Conservation (phyloP, 1,140 invertebrate genomes). For the Solen grandis region DNA sequence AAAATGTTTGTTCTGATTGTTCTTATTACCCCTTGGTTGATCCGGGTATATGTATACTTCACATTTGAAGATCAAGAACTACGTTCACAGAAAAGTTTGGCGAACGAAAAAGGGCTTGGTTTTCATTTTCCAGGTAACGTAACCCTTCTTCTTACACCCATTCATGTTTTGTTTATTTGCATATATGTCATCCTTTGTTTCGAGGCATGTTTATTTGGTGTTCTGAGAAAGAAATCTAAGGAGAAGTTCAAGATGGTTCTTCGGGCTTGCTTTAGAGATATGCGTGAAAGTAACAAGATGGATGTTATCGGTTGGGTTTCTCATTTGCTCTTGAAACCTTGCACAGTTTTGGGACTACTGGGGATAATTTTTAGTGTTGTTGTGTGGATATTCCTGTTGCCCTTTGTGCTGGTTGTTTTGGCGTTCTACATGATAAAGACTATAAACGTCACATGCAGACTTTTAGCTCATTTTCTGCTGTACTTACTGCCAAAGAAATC, state of each 20-base stretch:
- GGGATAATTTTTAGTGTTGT: too few species aligned
- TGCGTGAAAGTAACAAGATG: too few species aligned
- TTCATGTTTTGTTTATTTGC: slow-evolving; percentile 6
- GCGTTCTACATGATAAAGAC: slow-evolving; percentile 63
- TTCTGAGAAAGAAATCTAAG: too few species aligned
- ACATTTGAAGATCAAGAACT: slow-evolving; percentile 10
- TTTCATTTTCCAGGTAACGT: slow-evolving; percentile 14
- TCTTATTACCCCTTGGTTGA: too few species aligned
- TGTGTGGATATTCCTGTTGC: too few species aligned
- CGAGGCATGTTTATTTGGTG: not conserved
- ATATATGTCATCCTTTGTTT: slow-evolving; percentile 2
- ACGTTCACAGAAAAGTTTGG: not conserved
- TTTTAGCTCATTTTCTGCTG: slow-evolving; percentile 59
- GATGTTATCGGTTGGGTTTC: too few species aligned
- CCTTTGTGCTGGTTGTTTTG: slow-evolving; percentile 20
- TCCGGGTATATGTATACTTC: slow-evolving; percentile 16
- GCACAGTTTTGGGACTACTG: too few species aligned
- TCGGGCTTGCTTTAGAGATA: too few species aligned
- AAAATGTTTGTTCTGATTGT: not conserved
- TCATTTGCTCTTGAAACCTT: too few species aligned
- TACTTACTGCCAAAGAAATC: slow-evolving; percentile 53
- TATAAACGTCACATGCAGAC: slow-evolving; percentile 55
- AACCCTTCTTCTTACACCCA: slow-evolving; percentile 4
- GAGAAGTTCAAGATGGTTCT: too few species aligned
- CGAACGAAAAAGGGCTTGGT: not conserved